Evolutionary conservation across 2,888 invertebrate genomes (phyloP).

Genomic region (Aelia acuminata): DNA sequence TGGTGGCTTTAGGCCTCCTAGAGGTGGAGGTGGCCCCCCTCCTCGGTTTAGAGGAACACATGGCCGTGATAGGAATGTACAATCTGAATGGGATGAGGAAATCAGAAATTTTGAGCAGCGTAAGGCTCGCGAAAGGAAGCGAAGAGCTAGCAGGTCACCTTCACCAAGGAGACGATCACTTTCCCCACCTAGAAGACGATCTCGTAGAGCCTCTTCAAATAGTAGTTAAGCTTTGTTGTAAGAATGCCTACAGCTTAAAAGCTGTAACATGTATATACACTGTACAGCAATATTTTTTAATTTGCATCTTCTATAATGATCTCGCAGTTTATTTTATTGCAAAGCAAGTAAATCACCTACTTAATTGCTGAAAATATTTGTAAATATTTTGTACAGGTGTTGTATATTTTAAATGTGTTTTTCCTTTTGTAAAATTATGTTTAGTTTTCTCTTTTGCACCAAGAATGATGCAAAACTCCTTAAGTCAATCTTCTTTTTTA

Average conservation of each 20-base stretch:
- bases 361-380: slow-evolving; percentile 19
- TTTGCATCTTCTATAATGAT: slow-evolving; percentile 54
- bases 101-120: slow-evolving; percentile 65
- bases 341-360: slow-evolving; percentile 5
- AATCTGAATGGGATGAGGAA: slow-evolving; percentile 66
- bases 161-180: slow-evolving; percentile 56
- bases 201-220: slow-evolving; percentile 53
- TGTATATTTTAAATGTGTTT: slow-evolving; percentile 19
- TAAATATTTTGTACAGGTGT: slow-evolving; percentile 51
- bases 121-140: slow-evolving; percentile 60
- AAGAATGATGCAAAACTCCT: slow-evolving; percentile 37
- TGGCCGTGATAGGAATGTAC: slow-evolving; percentile 62
- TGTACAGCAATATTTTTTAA: slow-evolving; percentile 39
- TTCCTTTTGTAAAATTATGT: slow-evolving; percentile 22
- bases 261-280: slow-evolving; percentile 49
- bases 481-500: slow-evolving; percentile 17
- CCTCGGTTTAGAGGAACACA: slow-evolving; percentile 46
- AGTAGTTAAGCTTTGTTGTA: slow-evolving; percentile 54
- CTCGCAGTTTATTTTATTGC: slow-evolving; percentile 49
- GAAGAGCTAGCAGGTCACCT: slow-evolving; percentile 52
- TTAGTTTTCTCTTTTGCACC: slow-evolving; percentile 26
- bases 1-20: slow-evolving; percentile 52
- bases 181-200: slow-evolving; percentile 48
- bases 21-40: slow-evolving; percentile 19
- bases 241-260: not conserved